These are phyloP conservation scores for Holcopasites calliopsidis DNA, from an alignment of 1,140 invertebrate species.

Conservation along the genomic window DNA sequence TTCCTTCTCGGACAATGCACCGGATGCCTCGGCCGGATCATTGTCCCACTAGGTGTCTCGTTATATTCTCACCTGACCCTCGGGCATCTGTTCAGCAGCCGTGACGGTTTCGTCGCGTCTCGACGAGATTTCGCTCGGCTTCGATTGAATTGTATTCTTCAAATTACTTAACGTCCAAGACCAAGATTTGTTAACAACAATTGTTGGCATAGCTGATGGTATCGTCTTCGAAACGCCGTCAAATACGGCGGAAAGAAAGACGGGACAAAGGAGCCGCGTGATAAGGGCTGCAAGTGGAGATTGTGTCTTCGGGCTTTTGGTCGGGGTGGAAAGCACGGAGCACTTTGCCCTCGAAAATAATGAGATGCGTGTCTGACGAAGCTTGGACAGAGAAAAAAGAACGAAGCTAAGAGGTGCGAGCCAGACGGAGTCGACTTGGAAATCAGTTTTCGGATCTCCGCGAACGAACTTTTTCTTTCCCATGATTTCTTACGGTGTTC, in stretches of 20 bases:
- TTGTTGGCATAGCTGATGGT: background rate
- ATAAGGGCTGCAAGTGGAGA: background rate
- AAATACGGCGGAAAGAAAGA: background rate
- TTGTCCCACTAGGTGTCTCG: constrained; percentile 1
- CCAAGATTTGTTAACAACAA: no score
- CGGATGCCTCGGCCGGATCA: constrained; percentile 21
- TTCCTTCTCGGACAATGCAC: constrained; percentile 40
- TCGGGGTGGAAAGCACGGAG: constrained; percentile 1
- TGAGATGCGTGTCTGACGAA: constrained; percentile 47
- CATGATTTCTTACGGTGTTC: background rate
- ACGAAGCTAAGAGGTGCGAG: background rate
- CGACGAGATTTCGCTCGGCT: background rate
- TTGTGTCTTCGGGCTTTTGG: constrained; percentile 23
- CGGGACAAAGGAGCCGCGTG: constrained; percentile 22
- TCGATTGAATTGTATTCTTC: background rate
- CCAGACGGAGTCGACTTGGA: background rate
- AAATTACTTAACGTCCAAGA: no score
- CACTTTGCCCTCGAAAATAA: constrained; percentile 53
- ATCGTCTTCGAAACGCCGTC: background rate
- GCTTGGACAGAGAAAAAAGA: constrained; percentile 5
- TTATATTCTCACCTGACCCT: background rate
- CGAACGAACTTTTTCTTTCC: background rate
- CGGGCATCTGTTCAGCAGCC: background rate
- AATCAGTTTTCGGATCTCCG: background rate
- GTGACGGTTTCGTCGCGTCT: background rate